Evolutionary conservation across 2,888 invertebrate species (phyloP).

Genomic region (Geotrupes spiniger): DNA sequence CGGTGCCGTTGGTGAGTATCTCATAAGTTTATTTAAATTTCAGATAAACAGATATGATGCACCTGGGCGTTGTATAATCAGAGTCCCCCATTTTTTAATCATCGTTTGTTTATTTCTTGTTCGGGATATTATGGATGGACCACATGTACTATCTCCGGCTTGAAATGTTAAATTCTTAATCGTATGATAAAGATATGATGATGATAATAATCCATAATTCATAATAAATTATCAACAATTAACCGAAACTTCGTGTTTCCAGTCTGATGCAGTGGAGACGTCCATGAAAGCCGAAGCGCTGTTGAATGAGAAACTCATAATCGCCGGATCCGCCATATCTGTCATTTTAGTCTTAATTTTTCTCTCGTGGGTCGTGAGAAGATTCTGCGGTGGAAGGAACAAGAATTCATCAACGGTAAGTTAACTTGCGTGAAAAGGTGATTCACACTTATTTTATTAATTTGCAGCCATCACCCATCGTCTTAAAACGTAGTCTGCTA

Average conservation of each 20-base stretch:
- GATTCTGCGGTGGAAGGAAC: constrained; percentile 19
- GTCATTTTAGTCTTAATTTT: constrained; percentile 18
- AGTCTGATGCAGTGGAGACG: constrained; percentile 17
- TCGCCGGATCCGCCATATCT: constrained; percentile 14
- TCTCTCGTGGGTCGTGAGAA: constrained; percentile 18
- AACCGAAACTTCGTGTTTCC: constrained; percentile 18
- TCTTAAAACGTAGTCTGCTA: constrained; percentile 57
- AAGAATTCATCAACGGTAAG: constrained; percentile 28
- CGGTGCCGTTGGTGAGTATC: constrained; percentile 9
- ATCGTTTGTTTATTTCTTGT: too few species aligned
- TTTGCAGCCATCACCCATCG: constrained; percentile 59
- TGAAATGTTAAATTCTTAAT: too few species aligned
- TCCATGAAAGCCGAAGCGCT: constrained; percentile 1
- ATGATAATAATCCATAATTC: too few species aligned
- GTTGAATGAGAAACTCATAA: constrained; percentile 15
- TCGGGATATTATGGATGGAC: too few species aligned
- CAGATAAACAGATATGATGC: too few species aligned
- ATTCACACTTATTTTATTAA: constrained; percentile 3
- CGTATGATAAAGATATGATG: too few species aligned
- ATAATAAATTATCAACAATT: too few species aligned
- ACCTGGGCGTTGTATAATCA: too few species aligned
- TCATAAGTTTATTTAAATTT: neutral
- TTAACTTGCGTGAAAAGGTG: neutral
- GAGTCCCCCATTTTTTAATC: too few species aligned
- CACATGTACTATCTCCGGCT: too few species aligned